A percentile compares a stretch with the other conserved stretches of the same genome.
phyloP scores from a whole-genome alignment of 1,140 invertebrate species.

The Mamestra configurata region DNA sequence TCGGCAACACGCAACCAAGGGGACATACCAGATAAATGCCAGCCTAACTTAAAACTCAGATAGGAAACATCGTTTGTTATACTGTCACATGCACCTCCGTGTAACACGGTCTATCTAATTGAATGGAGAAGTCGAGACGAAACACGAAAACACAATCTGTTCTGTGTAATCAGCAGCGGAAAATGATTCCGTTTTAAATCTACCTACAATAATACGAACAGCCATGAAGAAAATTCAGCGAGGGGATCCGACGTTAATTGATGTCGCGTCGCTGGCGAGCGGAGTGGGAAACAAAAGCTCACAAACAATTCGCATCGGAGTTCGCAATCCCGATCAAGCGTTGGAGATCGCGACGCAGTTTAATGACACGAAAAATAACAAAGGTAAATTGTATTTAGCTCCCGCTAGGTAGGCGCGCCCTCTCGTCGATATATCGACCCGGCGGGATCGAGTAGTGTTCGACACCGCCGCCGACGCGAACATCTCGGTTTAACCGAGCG shows the following conservation, averaged over 20 bases:
- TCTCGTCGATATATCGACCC: conserved; percentile 82
- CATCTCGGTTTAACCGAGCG: conserved; percentile 78
- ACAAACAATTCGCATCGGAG: conserved; percentile 87
- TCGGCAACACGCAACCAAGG: conserved; percentile 73
- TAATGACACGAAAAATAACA: conserved; percentile 88
- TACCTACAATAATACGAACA: conserved; percentile 74
- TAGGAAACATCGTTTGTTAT: conserved; percentile 54
- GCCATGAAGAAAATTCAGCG: conserved; percentile 82
- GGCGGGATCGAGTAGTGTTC: conserved; percentile 70
- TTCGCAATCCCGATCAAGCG: conserved; percentile 86
- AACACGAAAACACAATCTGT: conserved; percentile 56
- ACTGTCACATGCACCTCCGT: conserved; percentile 56
- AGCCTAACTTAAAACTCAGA: conserved; percentile 59
- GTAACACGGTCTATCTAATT: conserved; percentile 50
- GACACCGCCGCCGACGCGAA: conserved; percentile 72
- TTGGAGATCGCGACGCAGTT: conserved; percentile 87
- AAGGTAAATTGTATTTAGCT: conserved; percentile 88
- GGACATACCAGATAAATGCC: conserved; percentile 73
- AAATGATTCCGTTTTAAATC: conserved; percentile 77
- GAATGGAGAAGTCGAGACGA: conserved; percentile 48
- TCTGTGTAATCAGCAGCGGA: conserved; percentile 57
- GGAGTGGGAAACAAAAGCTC: conserved; percentile 86
- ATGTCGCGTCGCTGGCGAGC: conserved; percentile 83
- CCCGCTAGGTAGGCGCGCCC: conserved; percentile 80
- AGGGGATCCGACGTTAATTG: conserved; percentile 84